These are phyloP conservation scores for Parauchenoglanis ngamensis DNA, from an alignment of 2,797 vertebrate species.

Conservation along the genomic window DNA sequence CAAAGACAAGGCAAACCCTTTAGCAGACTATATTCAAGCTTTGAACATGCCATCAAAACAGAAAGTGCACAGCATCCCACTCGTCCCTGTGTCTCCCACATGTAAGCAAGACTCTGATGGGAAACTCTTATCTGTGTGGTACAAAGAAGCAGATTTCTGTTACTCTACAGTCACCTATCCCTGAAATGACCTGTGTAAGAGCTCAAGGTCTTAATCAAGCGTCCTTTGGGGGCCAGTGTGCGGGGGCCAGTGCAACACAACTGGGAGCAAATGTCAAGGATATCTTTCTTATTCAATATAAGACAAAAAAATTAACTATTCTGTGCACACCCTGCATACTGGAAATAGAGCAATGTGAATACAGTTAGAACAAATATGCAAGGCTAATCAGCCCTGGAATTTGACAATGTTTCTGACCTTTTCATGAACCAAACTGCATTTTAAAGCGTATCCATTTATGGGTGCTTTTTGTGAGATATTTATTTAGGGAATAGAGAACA, in stretches of 20 bases:
- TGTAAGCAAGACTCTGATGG: not conserved
- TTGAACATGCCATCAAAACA: not conserved
- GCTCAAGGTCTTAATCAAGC: constrained; percentile 25
- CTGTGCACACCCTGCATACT: not conserved
- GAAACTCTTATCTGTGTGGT: constrained; percentile 15
- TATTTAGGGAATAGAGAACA: constrained; percentile 19
- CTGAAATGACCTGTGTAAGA: not conserved
- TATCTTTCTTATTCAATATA: constrained; percentile 20
- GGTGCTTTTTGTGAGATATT: not conserved
- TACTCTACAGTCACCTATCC: not conserved
- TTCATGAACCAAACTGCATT: constrained; percentile 16
- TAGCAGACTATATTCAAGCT: not conserved
- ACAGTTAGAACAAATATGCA: constrained; percentile 5
- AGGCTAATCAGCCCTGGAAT: constrained; percentile 15
- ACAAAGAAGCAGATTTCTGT: constrained; percentile 24
- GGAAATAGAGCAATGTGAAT: not conserved
- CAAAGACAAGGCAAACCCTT: not conserved
- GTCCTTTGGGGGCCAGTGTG: not conserved
- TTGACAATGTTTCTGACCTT: constrained; percentile 14
- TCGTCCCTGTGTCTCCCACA: not conserved
- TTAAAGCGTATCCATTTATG: constrained; percentile 11
- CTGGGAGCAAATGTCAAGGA: constrained; percentile 66
- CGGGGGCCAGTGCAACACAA: constrained; percentile 38
- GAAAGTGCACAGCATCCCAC: not conserved
- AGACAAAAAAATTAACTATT: not conserved